Evolutionary conservation across 2,797 vertebrate genomes (phyloP), one percentile per base, ranked within the genome.

Genomic region (Galagoides demidoff): DNA sequence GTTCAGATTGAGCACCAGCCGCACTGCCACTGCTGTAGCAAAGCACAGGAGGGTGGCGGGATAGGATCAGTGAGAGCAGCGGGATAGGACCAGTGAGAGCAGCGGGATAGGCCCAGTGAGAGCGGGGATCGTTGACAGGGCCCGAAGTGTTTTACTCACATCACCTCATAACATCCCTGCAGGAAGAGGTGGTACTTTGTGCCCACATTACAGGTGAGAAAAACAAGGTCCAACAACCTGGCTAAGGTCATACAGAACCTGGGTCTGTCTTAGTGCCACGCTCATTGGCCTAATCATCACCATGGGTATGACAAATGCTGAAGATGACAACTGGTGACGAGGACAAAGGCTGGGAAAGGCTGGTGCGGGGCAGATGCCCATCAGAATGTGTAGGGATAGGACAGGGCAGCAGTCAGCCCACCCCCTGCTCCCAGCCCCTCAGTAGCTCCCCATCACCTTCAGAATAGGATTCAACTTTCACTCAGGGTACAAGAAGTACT

Each of bases 161-260:
- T 66, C 74, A 34, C 7, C 8, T 37, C 23, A 4, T 17, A 49
- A 66, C 43, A 39, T 9, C 7, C 31, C 19, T 4, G 4, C n/a
- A 29, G 45, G 7, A 45, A 34, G 3, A 7, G 19, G 31, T 2
- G n/a, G 37, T 1, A 5, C 22, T 17, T 70, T 39, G 43, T 29
- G 45, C 45, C 45, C 45, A 45, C 45, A 11, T 45, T 45, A 45
- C 45, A 45, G 45, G 0, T 63, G 61, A 29, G 27, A 64, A 64
- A 64, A 39, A 59, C 0, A 4, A 39, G 22, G 13, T 14, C n/a
- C 27, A 95, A 82, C 10, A 9, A 34, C 7, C 90, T 89, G 6
- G 0, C 29, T 22, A 89, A 39, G 0, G n/a, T 64, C 0, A 0
- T 25, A 13, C 3, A 10, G 25, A 52, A 55, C 16, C 37, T 25